Evolutionary conservation across 2,113 vertebrate species (phyloP), one percentile per base, ranked within the genome.

Genomic region (Myotis lucifugus): DNA sequence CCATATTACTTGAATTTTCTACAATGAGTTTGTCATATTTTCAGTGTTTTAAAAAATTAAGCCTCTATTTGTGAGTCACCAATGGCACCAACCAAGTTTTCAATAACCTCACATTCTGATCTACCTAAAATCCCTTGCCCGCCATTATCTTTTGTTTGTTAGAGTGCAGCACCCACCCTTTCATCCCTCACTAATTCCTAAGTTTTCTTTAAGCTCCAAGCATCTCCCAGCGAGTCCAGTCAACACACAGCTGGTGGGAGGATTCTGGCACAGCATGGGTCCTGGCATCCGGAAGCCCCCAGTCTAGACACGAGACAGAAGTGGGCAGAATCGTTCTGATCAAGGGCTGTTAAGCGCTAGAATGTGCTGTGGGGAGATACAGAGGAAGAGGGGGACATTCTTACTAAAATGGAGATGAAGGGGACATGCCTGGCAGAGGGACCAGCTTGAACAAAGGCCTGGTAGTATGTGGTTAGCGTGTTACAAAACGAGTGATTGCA

Each of bases 1-100:
- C 42, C 54, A 46, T 21, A 72, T 73, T 76, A 25, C 70, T 95
- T 88, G 23, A 34, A 14, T 87, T 95, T 91, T 85, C 84, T 76
- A 6, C 7, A 34, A 8, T 54, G 34, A 73, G 42, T 89, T 56
- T 25, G 5, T 29, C n/a, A 1, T 66, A 37, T 87, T 56, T 84
- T 81, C 32, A 48, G 48, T 52, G 40, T 78, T 94, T 85, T 27
- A 72, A 92, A 82, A 66, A 1, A 13, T 74, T 50, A 29, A 83
- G 61, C 64, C 29, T 17, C 29, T 67, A 8, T n/a, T 37, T 79
- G 56, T 88, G 72, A 90, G 52, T 91, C 66, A 42, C 8, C 54
- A 77, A 6, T 18, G 73, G 37, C 54, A 69, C 50, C 46, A 61
- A 42, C 32, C 34, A n/a, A 6, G 18, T 86, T 21, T 76, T 92